phyloP scores from a whole-genome alignment of 1,140 invertebrate genomes.

The Drosophila miranda region DNA sequence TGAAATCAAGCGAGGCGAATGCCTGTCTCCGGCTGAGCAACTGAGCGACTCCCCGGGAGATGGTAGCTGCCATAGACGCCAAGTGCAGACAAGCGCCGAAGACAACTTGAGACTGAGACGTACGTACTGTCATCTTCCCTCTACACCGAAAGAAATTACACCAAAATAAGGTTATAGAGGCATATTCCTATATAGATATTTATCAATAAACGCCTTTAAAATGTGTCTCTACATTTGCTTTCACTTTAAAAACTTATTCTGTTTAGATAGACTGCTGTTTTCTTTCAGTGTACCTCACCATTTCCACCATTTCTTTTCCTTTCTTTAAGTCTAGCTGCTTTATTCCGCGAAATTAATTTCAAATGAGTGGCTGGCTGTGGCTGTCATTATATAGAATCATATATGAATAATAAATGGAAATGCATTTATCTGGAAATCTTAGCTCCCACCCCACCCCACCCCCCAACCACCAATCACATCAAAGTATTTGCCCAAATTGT shows the following conservation, averaged over 20 bases:
- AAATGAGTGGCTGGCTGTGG: conserved; percentile 67
- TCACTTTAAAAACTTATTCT: no score
- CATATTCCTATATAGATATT: no score
- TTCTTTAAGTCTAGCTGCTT: conserved; percentile 34
- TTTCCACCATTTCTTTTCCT: conserved; percentile 10
- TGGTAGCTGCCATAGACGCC: conserved; percentile 39
- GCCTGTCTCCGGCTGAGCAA: conserved; percentile 11
- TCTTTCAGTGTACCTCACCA: conserved; percentile 1
- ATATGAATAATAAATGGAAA: conserved; percentile 65
- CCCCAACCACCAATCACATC: conserved; percentile 15
- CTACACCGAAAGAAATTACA: no score
- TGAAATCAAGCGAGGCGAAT: conserved; percentile 51
- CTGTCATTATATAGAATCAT: conserved; percentile 49
- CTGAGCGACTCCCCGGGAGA: neutral
- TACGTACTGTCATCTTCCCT: neutral
- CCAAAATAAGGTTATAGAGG: no score
- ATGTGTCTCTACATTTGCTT: no score
- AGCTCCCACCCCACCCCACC: neutral
- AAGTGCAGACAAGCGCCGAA: conserved; percentile 44
- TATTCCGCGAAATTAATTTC: conserved; percentile 78
- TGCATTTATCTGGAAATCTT: conserved; percentile 62
- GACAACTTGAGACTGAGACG: conserved; percentile 1
- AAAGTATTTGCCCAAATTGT: conserved; percentile 22
- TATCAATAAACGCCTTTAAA: no score
- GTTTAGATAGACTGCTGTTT: neutral